Base-by-base conservation (phyloP, 2,113 vertebrate species). In the Crotalus helleri region DNA sequence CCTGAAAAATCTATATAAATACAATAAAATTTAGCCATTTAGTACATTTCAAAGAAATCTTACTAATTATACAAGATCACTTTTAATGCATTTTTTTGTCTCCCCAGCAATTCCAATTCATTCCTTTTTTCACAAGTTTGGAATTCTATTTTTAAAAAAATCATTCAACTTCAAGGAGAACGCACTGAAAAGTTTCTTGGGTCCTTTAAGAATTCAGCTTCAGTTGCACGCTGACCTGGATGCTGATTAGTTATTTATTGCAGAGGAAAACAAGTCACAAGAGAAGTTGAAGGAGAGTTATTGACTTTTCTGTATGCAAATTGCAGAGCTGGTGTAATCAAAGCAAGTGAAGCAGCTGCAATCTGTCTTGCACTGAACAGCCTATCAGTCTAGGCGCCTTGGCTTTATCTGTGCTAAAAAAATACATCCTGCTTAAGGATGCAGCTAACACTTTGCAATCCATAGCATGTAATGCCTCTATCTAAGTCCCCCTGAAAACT, bases 261-360 rank as follows among this genome's bases (percentile, higher is more conserved):
- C 87, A 57, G 64, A 93, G 88, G 9, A 57, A 92, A 92, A 89
- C 92, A 92, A 85, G 87, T 90, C 92, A 92, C 92, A 92, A 57
- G 87, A 89, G 69, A 92, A 93, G 74, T 53, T 86, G 88, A 90
- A 93, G 88, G 92, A 92, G 88, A 93, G 55, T 93, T 93, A 93
- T 93, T 61, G 92, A 93, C 74, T 93, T 93, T 85, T 93, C 92
- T 93, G 92, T 93, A 93, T 93, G 92, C 92, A 93, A 93, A 93
- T 93, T 13, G 88, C 92, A 93, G 90, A 86, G 74, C 55, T 19
- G 44, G 55, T 93, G 44, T 93, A 93, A 93, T 93, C 92, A 86
- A 93, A 86, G 92, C 88, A 86, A 90, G 92, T 9, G 74, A 93
- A 86, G 88, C 92, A 61, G 88, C 92, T 93, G 88, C 92, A 93